Conservation (phyloP, 1,140 invertebrate genomes). For the Ectropis grisescens region DNA sequence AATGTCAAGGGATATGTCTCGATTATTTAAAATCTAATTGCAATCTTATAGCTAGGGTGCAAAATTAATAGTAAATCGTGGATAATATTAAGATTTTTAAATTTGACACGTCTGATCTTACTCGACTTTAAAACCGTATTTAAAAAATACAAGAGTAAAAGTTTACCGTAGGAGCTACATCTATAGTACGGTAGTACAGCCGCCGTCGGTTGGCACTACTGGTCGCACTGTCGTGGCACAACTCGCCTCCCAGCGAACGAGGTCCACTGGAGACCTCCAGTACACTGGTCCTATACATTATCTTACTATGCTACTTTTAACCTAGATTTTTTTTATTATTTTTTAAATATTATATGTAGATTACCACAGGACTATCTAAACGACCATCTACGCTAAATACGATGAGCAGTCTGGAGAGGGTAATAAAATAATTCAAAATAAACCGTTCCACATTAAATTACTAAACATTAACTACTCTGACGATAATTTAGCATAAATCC, state of each 20-base stretch:
- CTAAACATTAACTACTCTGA: slow-evolving; percentile 59
- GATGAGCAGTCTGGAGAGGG: slow-evolving; percentile 66
- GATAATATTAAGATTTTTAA: slow-evolving; percentile 21
- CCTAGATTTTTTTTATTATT: slow-evolving; percentile 45
- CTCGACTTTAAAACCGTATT: no score
- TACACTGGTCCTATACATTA: slow-evolving; percentile 57
- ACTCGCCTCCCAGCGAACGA: no score
- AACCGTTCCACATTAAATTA: slow-evolving; percentile 43
- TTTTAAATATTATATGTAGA: slow-evolving; percentile 52
- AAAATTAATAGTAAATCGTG: slow-evolving; percentile 41
- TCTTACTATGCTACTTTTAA: slow-evolving; percentile 37
- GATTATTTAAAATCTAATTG: slow-evolving; percentile 40
- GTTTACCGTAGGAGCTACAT: no score
- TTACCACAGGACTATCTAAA: slow-evolving; percentile 53
- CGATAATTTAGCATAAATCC: slow-evolving; percentile 68
- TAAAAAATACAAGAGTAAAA: no score
- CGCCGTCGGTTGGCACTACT: no score
- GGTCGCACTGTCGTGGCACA: no score
- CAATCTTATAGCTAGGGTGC: slow-evolving; percentile 55
- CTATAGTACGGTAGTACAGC: no score
- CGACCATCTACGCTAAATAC: slow-evolving; percentile 55
- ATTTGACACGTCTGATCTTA: slow-evolving; percentile 8
- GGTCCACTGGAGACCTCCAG: no score
- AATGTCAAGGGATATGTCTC: slow-evolving; percentile 57
- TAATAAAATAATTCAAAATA: slow-evolving; percentile 52